These are phyloP conservation scores for Oryzias dopingdopingensis DNA, from an alignment of 2,797 vertebrate species.

Conservation along the genomic window DNA sequence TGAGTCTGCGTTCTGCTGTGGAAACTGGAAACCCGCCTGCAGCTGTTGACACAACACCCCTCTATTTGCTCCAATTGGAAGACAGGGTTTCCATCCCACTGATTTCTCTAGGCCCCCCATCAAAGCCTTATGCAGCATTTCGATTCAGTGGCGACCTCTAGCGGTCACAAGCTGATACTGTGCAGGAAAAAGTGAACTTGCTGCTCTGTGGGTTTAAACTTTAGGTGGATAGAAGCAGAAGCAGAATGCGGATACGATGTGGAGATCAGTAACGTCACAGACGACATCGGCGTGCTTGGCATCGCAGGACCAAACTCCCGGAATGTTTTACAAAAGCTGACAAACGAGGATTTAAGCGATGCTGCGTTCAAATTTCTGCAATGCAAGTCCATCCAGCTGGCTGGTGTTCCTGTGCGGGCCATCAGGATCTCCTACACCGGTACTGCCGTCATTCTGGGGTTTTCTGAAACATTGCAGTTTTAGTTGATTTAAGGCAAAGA, in stretches of 20 bases:
- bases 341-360: constrained; percentile 85
- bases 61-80: constrained; percentile 48
- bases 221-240: constrained; percentile 92
- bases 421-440: constrained; percentile 97
- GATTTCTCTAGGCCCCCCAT: constrained; percentile 1
- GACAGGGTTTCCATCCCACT: constrained; percentile 11
- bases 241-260: constrained; percentile 80
- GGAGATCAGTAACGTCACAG: constrained; percentile 86
- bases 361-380: constrained; percentile 89
- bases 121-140: background rate
- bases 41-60: constrained; percentile 52
- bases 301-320: constrained; percentile 88
- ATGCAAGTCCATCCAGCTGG: constrained; percentile 82
- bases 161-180: constrained; percentile 17
- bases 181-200: background rate
- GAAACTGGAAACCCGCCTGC: constrained; percentile 47
- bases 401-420: constrained; percentile 80
- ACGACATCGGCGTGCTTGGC: constrained; percentile 88
- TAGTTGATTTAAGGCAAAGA: no score
- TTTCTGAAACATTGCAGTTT: no score
- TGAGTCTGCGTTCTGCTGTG: constrained; percentile 2
- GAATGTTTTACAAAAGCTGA: constrained; percentile 91
- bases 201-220: constrained; percentile 7
- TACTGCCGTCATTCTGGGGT: constrained; percentile 47
- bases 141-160: constrained; percentile 27